Percentiles rank a stretch among this genome's conserved stretches.
Evolutionary conservation across 2,888 invertebrate species (phyloP).

Genomic region (Orthonevra nobilis): DNA sequence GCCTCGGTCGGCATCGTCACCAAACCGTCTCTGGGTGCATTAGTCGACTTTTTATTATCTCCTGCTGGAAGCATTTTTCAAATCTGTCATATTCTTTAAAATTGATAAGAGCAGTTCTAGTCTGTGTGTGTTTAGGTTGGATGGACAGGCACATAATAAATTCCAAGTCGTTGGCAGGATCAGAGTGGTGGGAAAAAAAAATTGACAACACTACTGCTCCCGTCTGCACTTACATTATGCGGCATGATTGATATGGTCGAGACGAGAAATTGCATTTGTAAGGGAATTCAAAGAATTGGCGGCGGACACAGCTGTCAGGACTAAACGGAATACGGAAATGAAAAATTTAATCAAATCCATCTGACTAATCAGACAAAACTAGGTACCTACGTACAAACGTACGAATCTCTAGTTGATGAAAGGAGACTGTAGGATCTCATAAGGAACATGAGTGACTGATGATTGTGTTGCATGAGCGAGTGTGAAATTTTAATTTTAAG

Average conservation of each 20-base stretch:
- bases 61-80: conserved; percentile 66
- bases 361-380: conserved; percentile 66
- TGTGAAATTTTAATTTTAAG: conserved; percentile 72
- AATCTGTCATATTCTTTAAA: conserved; percentile 65
- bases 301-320: conserved; percentile 61
- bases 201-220: conserved; percentile 30
- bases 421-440: conserved; percentile 27
- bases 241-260: conserved; percentile 70
- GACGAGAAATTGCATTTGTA: conserved; percentile 70
- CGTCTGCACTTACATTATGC: conserved; percentile 64
- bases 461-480: conserved; percentile 58
- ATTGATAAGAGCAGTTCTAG: conserved; percentile 64
- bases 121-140: conserved; percentile 36
- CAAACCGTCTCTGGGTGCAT: conserved; percentile 41
- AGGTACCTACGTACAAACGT: conserved; percentile 2
- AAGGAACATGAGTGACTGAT: conserved; percentile 53
- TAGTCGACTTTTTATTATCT: conserved; percentile 70
- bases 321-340: conserved; percentile 68
- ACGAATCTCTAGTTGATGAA: conserved; percentile 1
- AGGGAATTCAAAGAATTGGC: conserved; percentile 43
- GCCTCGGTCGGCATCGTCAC: too few species aligned
- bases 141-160: conserved; percentile 25
- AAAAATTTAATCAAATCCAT: conserved; percentile 72
- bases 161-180: conserved; percentile 39
- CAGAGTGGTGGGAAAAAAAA: conserved; percentile 34